Evolutionary conservation across 2,797 vertebrate species (phyloP).

Genomic region (Setipinna tenuifilis): DNA sequence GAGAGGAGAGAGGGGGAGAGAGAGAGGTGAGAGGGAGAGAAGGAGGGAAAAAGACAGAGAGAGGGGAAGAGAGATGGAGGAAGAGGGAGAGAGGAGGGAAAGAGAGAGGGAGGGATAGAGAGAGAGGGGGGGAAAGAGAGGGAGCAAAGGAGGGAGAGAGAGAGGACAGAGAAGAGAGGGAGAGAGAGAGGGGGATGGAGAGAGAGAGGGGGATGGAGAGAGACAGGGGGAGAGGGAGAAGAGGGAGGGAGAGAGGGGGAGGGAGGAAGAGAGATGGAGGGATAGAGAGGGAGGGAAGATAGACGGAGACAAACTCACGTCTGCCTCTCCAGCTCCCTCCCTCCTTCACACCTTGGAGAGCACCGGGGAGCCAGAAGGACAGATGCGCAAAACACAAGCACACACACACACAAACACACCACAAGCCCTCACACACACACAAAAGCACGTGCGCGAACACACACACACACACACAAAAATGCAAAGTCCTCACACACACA

Average conservation of each 20-base stretch:
- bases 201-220: neutral
- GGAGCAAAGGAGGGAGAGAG: too few species aligned
- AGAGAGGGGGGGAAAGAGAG: too few species aligned
- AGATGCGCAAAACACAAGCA: slow-evolving; percentile 4
- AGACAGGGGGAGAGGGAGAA: slow-evolving; percentile 35
- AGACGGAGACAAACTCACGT: slow-evolving; percentile 46
- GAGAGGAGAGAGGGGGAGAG: too few species aligned
- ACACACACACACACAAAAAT: slow-evolving; percentile 38
- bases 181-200: too few species aligned
- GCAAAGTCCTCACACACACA: slow-evolving; percentile 19
- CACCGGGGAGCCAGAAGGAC: slow-evolving; percentile 28
- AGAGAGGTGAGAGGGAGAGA: too few species aligned
- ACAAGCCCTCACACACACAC: neutral
- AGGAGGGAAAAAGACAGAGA: too few species aligned
- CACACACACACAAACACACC: slow-evolving; percentile 23
- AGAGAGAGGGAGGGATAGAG: too few species aligned
- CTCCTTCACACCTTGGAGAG: slow-evolving; percentile 46
- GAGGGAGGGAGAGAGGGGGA: slow-evolving; percentile 50
- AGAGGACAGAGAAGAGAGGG: too few species aligned
- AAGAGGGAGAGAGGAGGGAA: too few species aligned
- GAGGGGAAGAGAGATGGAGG: too few species aligned
- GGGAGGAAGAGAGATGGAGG: slow-evolving; percentile 49
- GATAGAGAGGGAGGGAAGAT: slow-evolving; percentile 54
- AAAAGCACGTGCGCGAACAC: slow-evolving; percentile 32
- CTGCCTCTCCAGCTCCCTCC: slow-evolving; percentile 44